Percentiles rank a stretch among this genome's conserved stretches.
Evolutionary conservation across 2,888 invertebrate species (phyloP).

Genomic region (Coenonympha arcania): DNA sequence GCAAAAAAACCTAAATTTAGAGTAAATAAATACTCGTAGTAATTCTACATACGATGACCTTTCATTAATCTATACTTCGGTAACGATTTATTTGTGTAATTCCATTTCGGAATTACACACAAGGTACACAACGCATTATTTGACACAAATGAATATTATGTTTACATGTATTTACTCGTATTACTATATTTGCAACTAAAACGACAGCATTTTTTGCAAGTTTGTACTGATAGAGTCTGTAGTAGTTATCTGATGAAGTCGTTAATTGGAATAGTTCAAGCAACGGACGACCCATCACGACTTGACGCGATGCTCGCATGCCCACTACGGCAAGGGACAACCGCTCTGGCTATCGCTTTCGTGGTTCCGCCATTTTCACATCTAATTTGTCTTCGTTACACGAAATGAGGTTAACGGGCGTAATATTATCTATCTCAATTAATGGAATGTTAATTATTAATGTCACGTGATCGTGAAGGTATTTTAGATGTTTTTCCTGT

Average conservation of each 20-base stretch:
- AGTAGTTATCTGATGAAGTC: not conserved
- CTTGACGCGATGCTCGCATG: not conserved
- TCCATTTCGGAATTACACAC: too few species aligned
- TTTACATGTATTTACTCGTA: too few species aligned
- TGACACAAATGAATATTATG: too few species aligned
- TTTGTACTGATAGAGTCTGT: not conserved
- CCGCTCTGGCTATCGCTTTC: slow-evolving; percentile 9
- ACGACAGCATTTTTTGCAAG: not conserved
- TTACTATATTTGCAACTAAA: too few species aligned
- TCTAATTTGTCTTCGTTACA: slow-evolving; percentile 42
- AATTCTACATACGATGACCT: too few species aligned
- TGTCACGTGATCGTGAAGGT: not conserved
- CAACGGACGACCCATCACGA: not conserved
- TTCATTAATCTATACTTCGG: too few species aligned
- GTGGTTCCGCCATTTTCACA: slow-evolving; percentile 27
- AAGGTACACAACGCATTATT: too few species aligned
- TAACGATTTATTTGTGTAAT: too few species aligned
- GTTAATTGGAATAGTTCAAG: not conserved
- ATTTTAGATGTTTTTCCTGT: too few species aligned
- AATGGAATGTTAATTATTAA: not conserved
- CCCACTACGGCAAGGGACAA: not conserved
- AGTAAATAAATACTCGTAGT: too few species aligned
- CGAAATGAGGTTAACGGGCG: slow-evolving; percentile 28
- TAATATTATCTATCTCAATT: slow-evolving; percentile 9
- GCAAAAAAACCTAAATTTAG: too few species aligned